phyloP scores from a whole-genome alignment of 2,113 vertebrate genomes.

The Atrichornis clamosus region DNA sequence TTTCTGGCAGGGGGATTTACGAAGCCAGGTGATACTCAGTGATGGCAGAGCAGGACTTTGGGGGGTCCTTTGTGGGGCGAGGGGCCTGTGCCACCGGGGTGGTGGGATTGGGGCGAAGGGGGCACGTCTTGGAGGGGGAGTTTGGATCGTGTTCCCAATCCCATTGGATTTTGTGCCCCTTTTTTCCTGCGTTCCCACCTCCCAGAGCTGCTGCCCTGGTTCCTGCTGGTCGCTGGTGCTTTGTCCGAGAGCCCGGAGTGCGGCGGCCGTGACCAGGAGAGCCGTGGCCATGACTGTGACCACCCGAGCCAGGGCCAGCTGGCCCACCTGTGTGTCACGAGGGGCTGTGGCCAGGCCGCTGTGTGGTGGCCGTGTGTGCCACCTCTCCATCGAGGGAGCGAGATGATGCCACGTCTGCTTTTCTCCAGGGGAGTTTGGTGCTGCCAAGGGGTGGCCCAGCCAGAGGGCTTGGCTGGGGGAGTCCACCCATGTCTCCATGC shows the following conservation, averaged over 20 bases:
- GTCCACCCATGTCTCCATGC: rapidly evolving
- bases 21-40: not conserved
- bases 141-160: not conserved
- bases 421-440: not conserved
- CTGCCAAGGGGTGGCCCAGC: rapidly evolving
- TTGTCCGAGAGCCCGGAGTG: rapidly evolving
- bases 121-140: rapidly evolving
- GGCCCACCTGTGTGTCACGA: not conserved
- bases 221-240: not conserved
- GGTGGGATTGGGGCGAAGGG: not conserved
- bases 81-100: not conserved
- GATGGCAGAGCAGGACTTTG: not conserved
- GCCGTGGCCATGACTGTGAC: rapidly evolving
- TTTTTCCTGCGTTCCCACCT: not conserved
- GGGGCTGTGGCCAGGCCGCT: rapidly evolving
- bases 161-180: not conserved
- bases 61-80: not conserved
- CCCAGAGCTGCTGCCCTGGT: not conserved
- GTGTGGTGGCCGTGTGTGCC: rapidly evolving
- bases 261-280: rapidly evolving
- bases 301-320: not conserved
- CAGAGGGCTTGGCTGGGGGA: not conserved
- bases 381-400: rapidly evolving
- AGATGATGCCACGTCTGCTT: rapidly evolving
- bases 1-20: not conserved